Evolutionary conservation across 2,113 vertebrate species (phyloP).

Genomic region (Parus major): DNA sequence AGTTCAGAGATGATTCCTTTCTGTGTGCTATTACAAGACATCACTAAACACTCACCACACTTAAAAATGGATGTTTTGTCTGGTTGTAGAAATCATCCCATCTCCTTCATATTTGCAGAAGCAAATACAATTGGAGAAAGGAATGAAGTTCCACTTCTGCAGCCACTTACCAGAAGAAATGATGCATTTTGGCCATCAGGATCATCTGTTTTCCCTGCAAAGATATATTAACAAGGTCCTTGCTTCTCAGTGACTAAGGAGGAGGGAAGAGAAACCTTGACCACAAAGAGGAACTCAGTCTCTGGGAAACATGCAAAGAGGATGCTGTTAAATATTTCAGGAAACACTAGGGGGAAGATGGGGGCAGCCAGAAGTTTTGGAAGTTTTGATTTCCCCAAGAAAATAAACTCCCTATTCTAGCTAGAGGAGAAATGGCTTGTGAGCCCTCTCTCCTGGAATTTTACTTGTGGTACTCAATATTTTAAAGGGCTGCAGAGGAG

Average conservation of each 20-base stretch:
- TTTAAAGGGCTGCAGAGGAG: neutral
- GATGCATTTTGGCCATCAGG: neutral
- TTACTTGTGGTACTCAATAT: neutral
- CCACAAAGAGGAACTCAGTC: neutral
- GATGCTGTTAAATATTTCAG: constrained; percentile 28
- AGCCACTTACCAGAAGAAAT: neutral
- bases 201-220: neutral
- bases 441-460: neutral
- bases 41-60: neutral
- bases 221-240: neutral
- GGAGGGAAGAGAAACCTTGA: neutral
- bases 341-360: constrained; percentile 13
- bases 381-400: constrained; percentile 6
- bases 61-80: neutral
- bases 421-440: neutral
- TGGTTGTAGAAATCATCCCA: neutral
- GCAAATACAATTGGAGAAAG: neutral
- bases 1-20: neutral
- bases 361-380: neutral
- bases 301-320: neutral
- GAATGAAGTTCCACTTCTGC: neutral
- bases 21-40: neutral
- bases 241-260: neutral
- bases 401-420: neutral
- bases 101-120: neutral